Evolutionary conservation across 2,113 vertebrate species (phyloP), one percentile per base, ranked within the genome.

Genomic region (Marmota monax): DNA sequence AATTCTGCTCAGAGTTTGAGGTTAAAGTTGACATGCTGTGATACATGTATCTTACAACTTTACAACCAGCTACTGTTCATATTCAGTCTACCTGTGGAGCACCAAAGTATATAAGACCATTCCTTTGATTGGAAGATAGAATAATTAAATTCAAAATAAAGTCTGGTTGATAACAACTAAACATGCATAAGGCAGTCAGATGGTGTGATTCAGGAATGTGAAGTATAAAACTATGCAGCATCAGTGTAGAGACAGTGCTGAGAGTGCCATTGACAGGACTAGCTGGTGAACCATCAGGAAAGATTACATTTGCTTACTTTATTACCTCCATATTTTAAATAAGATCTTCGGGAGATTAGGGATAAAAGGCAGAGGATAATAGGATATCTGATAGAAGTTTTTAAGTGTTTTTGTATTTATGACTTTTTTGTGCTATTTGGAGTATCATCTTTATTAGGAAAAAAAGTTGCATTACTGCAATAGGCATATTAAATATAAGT

Each of bases 131-230:
- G 22, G 86, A 56, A 88, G 84, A 25, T 73, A 12, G 45, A 82
- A 27, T 95, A 25, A 82, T 67, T 27, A 84, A 42, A 76, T 92
- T 73, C 56, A 96, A 34, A 88, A 45, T 65, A 11, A 93, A 73
- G 29, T 80, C 58, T 78, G 58, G 18, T 37, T 92, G 58, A 67
- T 29, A 72, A 39, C 29, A 14, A 90, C 11, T 76, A 74, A 93
- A 58, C 17, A 76, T 53, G 1, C 18, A 29, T 39, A 20, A 84
- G 86, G 39, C 42, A 78, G 17, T 82, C 58, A 77, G 37, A 84
- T 84, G 73, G 72, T 63, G 45, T 9, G 48, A 56, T 51, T 88
- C 12, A 29, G 32, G 69, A 61, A 58, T 3, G 32, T 42, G n/a
- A 87, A 48, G 37, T 48, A 39, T 37, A 91, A 67, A 96, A 5